These are phyloP conservation scores for Nasonovia ribisnigri DNA, from an alignment of 2,888 invertebrate genomes.

Conservation along the genomic window DNA sequence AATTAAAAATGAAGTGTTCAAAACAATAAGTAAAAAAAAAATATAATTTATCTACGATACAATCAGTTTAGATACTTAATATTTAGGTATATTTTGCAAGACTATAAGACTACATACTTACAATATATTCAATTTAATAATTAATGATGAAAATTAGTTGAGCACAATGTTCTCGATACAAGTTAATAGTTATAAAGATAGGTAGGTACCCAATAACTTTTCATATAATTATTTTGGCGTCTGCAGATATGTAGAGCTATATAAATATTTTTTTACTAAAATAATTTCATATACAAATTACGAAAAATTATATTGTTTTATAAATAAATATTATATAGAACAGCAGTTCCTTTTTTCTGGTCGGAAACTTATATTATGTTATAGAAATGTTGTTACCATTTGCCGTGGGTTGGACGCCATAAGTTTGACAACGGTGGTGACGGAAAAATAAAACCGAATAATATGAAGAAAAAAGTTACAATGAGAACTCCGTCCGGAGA, in stretches of 20 bases:
- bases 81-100: background rate
- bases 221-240: background rate
- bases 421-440: slow-evolving; percentile 53
- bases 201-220: no score
- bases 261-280: background rate
- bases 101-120: background rate
- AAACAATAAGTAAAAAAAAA: background rate
- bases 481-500: slow-evolving; percentile 46
- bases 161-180: background rate
- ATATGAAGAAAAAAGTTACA: slow-evolving; percentile 49
- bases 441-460: slow-evolving; percentile 59
- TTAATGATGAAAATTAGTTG: background rate
- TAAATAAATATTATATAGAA: background rate
- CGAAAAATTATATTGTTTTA: background rate
- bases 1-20: background rate
- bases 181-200: background rate
- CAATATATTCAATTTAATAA: background rate
- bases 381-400: slow-evolving; percentile 23
- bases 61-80: background rate
- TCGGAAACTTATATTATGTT: slow-evolving; percentile 20
- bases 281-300: background rate
- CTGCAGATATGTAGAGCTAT: background rate
- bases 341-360: background rate
- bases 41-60: background rate
- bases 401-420: slow-evolving; percentile 19